Base-by-base conservation (phyloP, 2,113 vertebrate genomes). In the Colossoma macropomum region DNA sequence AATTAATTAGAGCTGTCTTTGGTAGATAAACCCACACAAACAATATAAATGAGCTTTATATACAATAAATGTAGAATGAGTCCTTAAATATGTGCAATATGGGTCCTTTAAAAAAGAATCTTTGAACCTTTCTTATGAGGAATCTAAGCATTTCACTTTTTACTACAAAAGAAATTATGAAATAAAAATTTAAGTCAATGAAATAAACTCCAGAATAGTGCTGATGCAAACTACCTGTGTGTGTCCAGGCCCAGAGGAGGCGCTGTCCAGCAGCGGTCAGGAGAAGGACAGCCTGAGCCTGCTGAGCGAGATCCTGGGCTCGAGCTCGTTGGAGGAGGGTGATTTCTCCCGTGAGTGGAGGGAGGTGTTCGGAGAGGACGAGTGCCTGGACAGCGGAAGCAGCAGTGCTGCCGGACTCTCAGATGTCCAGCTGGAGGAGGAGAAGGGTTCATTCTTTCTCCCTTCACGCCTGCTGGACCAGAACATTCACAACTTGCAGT, bases 391-490 rank as follows among this genome's bases (percentile, higher is more conserved):
- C 0, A 59, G 84, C 1, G 34, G 19, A 7, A 10, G 34, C 68
- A 86, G 89, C 1, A 25, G 75, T 0, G 60, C 85, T 25, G 80
- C 79, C 13, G 89, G 80, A 7, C 34, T 80, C 0, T 90, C 86
- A 15, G 96, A 96, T 17, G 25, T 69, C 2, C 95, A 95, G 71
- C 88, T 5, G 10, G 27, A 83, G 16, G 91, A 93, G 21, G 91
- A 93, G 0, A 79, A 89, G 0, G 73, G 89, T 3, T 93, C 96
- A 10, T 95, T 95, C 79, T 99, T 97, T 88, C 93, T 98, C 27
- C 98, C 98, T 0, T 98, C 98, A 0, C 96, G 97, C 87, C 95
- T 99, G 21, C 87, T 98, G 88, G 97, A 99, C 92, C 96, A 96
- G 93, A 96, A 95, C 87, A 93, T 96, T 91, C 95, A 94, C 77